Evolutionary conservation across 92 coral and sea anemone species (phyloP), one percentile per base, ranked within the genome.

Genomic region (Diadumene lineata): DNA sequence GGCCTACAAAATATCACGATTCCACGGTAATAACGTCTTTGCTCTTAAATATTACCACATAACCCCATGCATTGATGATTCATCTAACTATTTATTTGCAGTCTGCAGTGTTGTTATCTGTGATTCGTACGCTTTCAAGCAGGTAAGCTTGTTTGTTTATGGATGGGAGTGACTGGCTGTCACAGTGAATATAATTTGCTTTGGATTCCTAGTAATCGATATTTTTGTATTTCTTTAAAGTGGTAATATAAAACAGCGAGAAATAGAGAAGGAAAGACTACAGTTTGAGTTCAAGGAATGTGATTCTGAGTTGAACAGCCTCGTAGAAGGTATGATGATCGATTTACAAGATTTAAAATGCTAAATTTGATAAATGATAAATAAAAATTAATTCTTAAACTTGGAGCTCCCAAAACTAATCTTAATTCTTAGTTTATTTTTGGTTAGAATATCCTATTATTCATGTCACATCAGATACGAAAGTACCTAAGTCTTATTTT

Each of bases 211-310:
- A n/a, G n/a, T n/a, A 7, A 23, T 30, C 1, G 31, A 4, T 28
- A 2, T 29, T 67, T 21, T 11, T 67, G 29, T 32, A 31, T 67
- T 34, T 53, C 38, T 27, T 15, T 29, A 32, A 60, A 91, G 99
- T 69, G 96, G 92, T 27, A 82, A 96, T 79, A 85, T 81, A 60
- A 87, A 90, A 58, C 88, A 92, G 69, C 79, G 99, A 69, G 93
- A 84, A 61, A 90, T 82, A 57, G 99, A 96, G 62, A 88, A 81
- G 31, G 97, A 92, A 56, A 80, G 97, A 43, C 88, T 96, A 25
- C 96, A 96, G 66, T 85, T 83, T 80, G 96, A 85, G 50, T 88
- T 92, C 32, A 81, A 81, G 62, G 93, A 86, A 70, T 81, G 87
- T 69, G 99, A 96, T 73, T 90, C 76, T 46, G 86, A 58, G 74